These are phyloP conservation scores for Pogonophryne albipinna DNA, from an alignment of 2,797 vertebrate species.

Conservation along the genomic window DNA sequence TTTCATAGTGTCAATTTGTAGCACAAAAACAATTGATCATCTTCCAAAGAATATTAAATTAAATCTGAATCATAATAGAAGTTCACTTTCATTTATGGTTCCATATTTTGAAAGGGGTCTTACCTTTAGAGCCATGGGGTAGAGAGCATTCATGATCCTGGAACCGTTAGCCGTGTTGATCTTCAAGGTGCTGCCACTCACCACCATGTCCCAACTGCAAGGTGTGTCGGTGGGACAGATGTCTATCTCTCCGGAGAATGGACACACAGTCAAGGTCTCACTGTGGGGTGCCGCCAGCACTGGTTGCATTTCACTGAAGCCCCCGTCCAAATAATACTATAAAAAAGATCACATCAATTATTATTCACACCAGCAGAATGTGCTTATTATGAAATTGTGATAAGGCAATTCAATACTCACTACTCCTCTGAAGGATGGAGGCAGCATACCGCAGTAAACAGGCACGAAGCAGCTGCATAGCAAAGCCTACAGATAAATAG, in stretches of 20 bases:
- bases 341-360: conserved; percentile 4
- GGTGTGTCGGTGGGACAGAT: conserved; percentile 87
- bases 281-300: conserved; percentile 66
- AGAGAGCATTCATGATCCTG: conserved; percentile 87
- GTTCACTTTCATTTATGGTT: neutral
- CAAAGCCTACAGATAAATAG: conserved; percentile 81
- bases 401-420: conserved; percentile 62
- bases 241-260: conserved; percentile 91
- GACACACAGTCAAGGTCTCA: conserved; percentile 88
- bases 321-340: conserved; percentile 92
- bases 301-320: conserved; percentile 89
- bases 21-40: neutral
- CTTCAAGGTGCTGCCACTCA: conserved; percentile 86
- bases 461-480: conserved; percentile 95
- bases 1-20: neutral
- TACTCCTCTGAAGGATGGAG: conserved; percentile 83
- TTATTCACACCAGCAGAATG: neutral
- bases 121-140: conserved; percentile 86
- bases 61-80: neutral
- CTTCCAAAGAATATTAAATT: neutral
- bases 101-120: conserved; percentile 43
- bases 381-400: neutral
- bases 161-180: conserved; percentile 87
- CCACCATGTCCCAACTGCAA: conserved; percentile 83
- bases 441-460: conserved; percentile 89